Evolutionary conservation across 1,140 invertebrate genomes (phyloP).

Genomic region (Nephila pilipes): DNA sequence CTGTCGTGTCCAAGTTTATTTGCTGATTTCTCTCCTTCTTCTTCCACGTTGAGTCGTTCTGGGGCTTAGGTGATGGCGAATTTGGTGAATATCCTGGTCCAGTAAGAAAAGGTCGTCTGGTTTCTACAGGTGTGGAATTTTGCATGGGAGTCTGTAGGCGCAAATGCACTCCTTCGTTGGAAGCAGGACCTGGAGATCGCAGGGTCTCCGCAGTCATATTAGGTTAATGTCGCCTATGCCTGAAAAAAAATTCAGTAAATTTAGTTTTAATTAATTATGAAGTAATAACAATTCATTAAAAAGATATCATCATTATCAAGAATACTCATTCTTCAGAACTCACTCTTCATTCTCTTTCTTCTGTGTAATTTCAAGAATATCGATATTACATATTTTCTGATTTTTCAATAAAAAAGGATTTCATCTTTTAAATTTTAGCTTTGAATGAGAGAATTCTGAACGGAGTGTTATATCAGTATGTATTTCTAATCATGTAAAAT

Average conservation of each 20-base stretch:
- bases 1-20: not conserved
- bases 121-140: not conserved
- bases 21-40: not conserved
- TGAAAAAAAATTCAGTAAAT: slow-evolving; percentile 3
- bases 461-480: too few relatives aligned
- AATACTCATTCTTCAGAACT: too few relatives aligned
- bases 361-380: too few relatives aligned
- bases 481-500: too few relatives aligned
- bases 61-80: not conserved
- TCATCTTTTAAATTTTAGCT: too few relatives aligned
- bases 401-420: too few relatives aligned
- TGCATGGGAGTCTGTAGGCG: slow-evolving; percentile 37
- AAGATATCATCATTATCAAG: too few relatives aligned
- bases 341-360: too few relatives aligned
- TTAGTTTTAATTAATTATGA: not conserved
- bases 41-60: slow-evolving; percentile 18
- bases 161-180: slow-evolving; percentile 19
- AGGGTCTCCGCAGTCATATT: slow-evolving; percentile 73
- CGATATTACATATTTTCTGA: too few relatives aligned
- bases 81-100: not conserved
- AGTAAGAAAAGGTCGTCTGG: slow-evolving; percentile 4
- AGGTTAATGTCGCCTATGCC: not conserved
- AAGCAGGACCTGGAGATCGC: slow-evolving; percentile 57
- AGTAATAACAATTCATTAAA: too few relatives aligned
- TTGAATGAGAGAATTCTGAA: too few relatives aligned